Percentiles rank a stretch among this genome's conserved stretches.
Evolutionary conservation across 30 jellyfish, hydroid and myxozoan genomes (phyloP).

Genomic region (Catostylus mosaicus): DNA sequence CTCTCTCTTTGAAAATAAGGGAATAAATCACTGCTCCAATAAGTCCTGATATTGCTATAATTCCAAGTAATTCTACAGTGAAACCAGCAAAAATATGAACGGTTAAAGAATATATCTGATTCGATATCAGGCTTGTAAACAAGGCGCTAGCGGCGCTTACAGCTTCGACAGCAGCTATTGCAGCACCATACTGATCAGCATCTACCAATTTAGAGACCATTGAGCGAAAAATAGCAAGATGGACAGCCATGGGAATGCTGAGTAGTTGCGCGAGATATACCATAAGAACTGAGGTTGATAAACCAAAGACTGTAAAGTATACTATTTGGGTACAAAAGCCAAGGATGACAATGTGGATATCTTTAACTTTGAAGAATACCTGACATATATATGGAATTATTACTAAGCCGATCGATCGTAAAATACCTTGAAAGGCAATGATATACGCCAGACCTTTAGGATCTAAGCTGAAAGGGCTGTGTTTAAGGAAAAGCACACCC

Average conservation of each 20-base stretch:
- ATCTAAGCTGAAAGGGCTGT: slow-evolving; percentile 55
- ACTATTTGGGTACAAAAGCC: slow-evolving; percentile 32
- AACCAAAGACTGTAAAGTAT: slow-evolving; percentile 20
- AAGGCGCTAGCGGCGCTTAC: slow-evolving; percentile 44
- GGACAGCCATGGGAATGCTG: slow-evolving; percentile 38
- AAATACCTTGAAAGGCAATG: slow-evolving; percentile 5
- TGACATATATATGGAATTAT: slow-evolving; percentile 32
- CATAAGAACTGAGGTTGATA: slow-evolving; percentile 20
- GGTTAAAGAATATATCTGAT: slow-evolving; percentile 44
- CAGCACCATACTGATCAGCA: slow-evolving; percentile 65
- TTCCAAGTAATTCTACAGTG: slow-evolving; percentile 34
- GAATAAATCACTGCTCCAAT: slow-evolving; percentile 26
- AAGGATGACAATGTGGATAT: slow-evolving; percentile 31
- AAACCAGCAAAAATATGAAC: slow-evolving; percentile 48
- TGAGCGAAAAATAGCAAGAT: slow-evolving; percentile 52
- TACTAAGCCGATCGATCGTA: slow-evolving; percentile 33
- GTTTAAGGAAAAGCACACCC: slow-evolving; percentile 50
- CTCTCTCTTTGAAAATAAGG: background rate
- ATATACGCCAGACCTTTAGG: slow-evolving; percentile 37
- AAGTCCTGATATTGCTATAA: slow-evolving; percentile 31
- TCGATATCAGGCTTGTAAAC: slow-evolving; percentile 42
- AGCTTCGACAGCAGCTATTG: slow-evolving; percentile 35
- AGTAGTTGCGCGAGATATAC: slow-evolving; percentile 21
- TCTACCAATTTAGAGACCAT: slow-evolving; percentile 61
- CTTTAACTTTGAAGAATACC: slow-evolving; percentile 25